phyloP scores from a whole-genome alignment of 2,797 vertebrate species.

The Heteromormyrus szaboi region DNA sequence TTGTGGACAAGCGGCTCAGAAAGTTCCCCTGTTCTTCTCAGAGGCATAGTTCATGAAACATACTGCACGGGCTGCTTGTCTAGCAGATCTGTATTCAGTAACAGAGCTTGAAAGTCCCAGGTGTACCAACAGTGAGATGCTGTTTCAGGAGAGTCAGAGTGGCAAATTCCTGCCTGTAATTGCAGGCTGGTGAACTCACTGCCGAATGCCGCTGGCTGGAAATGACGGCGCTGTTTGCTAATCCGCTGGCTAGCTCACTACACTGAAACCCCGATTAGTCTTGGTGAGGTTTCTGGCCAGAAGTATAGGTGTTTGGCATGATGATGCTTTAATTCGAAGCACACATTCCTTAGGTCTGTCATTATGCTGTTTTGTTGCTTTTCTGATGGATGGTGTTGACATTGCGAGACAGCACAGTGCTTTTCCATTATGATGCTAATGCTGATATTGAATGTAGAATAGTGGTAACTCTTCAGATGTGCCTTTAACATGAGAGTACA shows the following conservation, averaged over 20 bases:
- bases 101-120: not conserved
- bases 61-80: not conserved
- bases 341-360: not conserved
- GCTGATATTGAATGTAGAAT: not conserved
- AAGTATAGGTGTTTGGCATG: not conserved
- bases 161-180: slow-evolving; percentile 31
- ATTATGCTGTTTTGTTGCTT: not conserved
- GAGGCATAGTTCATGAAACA: not conserved
- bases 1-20: not conserved
- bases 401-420: not conserved
- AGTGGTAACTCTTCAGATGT: not conserved
- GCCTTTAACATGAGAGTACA: not conserved
- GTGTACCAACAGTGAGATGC: not conserved
- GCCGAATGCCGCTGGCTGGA: slow-evolving; percentile 43
- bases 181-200: slow-evolving; percentile 38
- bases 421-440: not conserved
- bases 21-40: not conserved
- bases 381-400: not conserved
- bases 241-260: not conserved
- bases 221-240: slow-evolving; percentile 17
- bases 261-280: not conserved
- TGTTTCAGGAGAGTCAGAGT: slow-evolving; percentile 35
- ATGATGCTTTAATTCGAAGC: not conserved
- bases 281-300: not conserved
- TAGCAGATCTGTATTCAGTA: not conserved